A percentile compares a stretch with the other conserved stretches of the same genome.
Conservation (phyloP, 2,888 invertebrate species). For the Myopa testacea region DNA sequence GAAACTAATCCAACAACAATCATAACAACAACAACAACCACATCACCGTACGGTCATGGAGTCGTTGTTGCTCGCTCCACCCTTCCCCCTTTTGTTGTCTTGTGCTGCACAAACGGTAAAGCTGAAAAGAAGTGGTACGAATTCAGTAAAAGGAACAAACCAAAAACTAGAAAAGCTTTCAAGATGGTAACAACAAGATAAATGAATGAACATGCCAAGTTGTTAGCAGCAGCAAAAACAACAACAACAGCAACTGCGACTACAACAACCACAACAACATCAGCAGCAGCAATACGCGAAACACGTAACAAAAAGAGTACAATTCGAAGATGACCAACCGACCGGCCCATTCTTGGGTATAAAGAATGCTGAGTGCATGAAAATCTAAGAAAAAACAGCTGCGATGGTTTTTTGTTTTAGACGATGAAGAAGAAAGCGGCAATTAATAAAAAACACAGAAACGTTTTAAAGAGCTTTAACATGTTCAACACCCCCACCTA, state of each 20-base stretch:
- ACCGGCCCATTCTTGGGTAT: not conserved
- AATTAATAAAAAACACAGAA: not conserved
- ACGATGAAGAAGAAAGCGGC: not conserved
- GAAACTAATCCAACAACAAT: not conserved
- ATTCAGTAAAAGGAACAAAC: not conserved
- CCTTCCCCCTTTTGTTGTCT: too few species aligned
- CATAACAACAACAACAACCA: too few species aligned
- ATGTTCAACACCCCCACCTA: not conserved
- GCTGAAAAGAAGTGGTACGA: not conserved
- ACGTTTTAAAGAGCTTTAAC: not conserved
- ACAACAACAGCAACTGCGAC: constrained; percentile 20
- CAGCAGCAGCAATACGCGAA: not conserved
- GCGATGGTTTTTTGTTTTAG: not conserved
- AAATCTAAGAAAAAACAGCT: constrained; percentile 14
- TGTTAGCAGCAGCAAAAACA: constrained; percentile 14
- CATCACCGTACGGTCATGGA: too few species aligned
- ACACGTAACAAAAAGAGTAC: not conserved
- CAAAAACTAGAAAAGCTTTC: constrained; percentile 9
- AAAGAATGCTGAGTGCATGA: constrained; percentile 3
- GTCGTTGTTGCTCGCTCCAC: not conserved
- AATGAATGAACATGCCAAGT: constrained; percentile 35
- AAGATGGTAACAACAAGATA: constrained; percentile 39
- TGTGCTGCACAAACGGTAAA: constrained; percentile 1
- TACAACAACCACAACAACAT: constrained; percentile 23
- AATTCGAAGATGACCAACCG: constrained; percentile 22